Evolutionary conservation across 1,140 invertebrate genomes (phyloP).

Genomic region (Rhysida immarginata): DNA sequence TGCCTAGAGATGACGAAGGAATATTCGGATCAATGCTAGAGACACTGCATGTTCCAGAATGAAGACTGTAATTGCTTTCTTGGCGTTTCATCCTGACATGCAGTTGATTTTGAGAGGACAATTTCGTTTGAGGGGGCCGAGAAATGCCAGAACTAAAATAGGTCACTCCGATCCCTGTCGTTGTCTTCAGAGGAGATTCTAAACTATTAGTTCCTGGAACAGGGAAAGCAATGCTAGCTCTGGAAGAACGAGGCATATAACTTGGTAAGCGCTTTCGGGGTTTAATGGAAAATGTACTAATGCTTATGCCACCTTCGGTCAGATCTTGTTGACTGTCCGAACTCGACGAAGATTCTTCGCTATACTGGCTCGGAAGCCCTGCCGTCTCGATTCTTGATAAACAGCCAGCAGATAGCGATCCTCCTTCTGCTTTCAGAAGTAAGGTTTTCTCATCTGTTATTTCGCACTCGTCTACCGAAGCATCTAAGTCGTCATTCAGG

Average conservation of each 20-base stretch:
- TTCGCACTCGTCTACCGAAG: conserved; percentile 40
- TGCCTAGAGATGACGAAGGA: conserved; percentile 17
- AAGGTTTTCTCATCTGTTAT: conserved; percentile 72
- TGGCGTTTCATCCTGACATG: conserved; percentile 56
- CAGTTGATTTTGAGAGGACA: conserved; percentile 22
- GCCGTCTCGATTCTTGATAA: neutral
- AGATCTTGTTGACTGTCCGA: conserved; percentile 17
- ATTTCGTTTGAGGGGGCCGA: conserved; percentile 29
- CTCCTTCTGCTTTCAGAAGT: conserved; percentile 48
- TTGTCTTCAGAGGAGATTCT: conserved; percentile 15
- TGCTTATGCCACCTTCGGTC: conserved; percentile 19
- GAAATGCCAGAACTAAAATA: conserved; percentile 9
- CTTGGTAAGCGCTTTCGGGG: conserved; percentile 35
- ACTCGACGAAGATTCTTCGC: conserved; percentile 11
- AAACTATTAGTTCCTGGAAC: conserved; percentile 25
- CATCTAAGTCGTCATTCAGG: conserved; percentile 25
- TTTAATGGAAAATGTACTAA: conserved; percentile 16
- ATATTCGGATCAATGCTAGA: conserved; percentile 14
- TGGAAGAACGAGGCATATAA: conserved; percentile 47
- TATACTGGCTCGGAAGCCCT: neutral
- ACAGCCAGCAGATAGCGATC: conserved; percentile 17
- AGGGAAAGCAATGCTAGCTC: conserved; percentile 59
- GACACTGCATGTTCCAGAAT: conserved; percentile 33
- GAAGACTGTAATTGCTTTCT: conserved; percentile 43
- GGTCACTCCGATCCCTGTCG: conserved; percentile 14